Base-by-base conservation (phyloP, 2,113 vertebrate species). In the Macquaria australasica region DNA sequence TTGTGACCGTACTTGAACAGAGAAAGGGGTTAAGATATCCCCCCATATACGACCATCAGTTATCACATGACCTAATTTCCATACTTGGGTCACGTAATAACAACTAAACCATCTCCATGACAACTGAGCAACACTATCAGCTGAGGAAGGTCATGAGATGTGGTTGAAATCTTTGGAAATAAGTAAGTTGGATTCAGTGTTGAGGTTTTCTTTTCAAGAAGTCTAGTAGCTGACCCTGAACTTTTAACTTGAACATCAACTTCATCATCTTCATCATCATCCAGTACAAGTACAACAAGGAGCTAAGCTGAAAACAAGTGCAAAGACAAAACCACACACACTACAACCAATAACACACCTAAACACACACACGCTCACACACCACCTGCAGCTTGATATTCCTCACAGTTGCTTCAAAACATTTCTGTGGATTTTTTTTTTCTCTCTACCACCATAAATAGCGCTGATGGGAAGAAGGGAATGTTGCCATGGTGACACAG, bases 401-500 rank as follows among this genome's bases (percentile, higher is more conserved):
- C 79, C 59, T 62, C 67, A 11, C 6, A 55, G 72, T 76, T 87
- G 48, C 70, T 87, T 75, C 76, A 9, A 66, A 88, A 87, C 28
- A 82, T 84, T 67, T 83, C 23, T 73, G 43, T 41, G 39, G 41
- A 59, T 78, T 39, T 64, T 67, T 76, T 76, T 82, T 62, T 66
- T 62, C 25, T 58, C 71, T 62, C 80, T 68, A 28, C 87, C 63
- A 28, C 84, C 86, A 85, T 84, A 93, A 93, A 93, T 88, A 91
- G 91, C 70, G 34, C 68, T 79, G 86, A 90, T 88, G 90, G 89
- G 86, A 81, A 91, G 89, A 90, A 86, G 87, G 83, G 80, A 74
- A 74, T 82, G 94, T 95, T 95, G 89, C 92, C 88, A 94, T 94
- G 93, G 93, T 20, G 84, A 95, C 88, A 74, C 79, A 73, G 93